Conservation (phyloP, 2,113 vertebrate genomes). For the Dasyurus viverrinus region DNA sequence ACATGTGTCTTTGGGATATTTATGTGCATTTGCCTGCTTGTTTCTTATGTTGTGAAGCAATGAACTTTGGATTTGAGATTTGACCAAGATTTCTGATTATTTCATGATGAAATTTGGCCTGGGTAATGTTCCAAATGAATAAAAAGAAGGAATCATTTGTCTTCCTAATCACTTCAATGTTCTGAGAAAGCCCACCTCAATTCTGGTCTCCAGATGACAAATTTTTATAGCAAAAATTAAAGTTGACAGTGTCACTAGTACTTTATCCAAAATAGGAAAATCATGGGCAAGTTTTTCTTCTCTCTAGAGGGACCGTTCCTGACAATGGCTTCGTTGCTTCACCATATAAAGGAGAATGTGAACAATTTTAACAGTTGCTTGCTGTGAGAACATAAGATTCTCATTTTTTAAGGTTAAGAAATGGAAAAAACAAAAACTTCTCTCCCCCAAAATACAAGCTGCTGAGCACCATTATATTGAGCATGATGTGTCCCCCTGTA, state of each 20-base stretch:
- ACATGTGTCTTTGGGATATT: conserved; percentile 85
- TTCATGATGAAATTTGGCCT: conserved; percentile 33
- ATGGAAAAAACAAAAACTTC: conserved; percentile 4
- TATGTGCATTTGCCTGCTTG: conserved; percentile 86
- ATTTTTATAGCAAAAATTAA: conserved; percentile 45
- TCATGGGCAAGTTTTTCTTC: conserved; percentile 41
- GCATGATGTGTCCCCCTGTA: conserved; percentile 91
- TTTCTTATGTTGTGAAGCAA: conserved; percentile 86
- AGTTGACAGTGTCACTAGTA: conserved; percentile 17
- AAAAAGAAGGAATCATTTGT: background rate
- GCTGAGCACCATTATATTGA: conserved; percentile 86
- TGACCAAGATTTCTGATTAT: conserved; percentile 31
- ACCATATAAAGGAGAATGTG: conserved; percentile 81
- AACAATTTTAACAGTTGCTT: conserved; percentile 86
- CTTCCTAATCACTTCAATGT: background rate
- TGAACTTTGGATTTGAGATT: conserved; percentile 4
- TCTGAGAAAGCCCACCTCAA: conserved; percentile 40
- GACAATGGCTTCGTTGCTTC: conserved; percentile 78
- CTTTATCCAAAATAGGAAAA: conserved; percentile 29
- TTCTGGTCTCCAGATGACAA: conserved; percentile 49
- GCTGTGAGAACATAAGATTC: conserved; percentile 79
- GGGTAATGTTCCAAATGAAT: conserved; percentile 41
- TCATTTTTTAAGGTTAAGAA: conserved; percentile 71
- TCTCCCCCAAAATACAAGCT: conserved; percentile 61
- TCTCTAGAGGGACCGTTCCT: conserved; percentile 46